Percentiles rank a stretch among this genome's conserved stretches.
These are phyloP conservation scores for Stenchaetothrips biformis DNA, from an alignment of 2,888 invertebrate species.

Conservation along the genomic window DNA sequence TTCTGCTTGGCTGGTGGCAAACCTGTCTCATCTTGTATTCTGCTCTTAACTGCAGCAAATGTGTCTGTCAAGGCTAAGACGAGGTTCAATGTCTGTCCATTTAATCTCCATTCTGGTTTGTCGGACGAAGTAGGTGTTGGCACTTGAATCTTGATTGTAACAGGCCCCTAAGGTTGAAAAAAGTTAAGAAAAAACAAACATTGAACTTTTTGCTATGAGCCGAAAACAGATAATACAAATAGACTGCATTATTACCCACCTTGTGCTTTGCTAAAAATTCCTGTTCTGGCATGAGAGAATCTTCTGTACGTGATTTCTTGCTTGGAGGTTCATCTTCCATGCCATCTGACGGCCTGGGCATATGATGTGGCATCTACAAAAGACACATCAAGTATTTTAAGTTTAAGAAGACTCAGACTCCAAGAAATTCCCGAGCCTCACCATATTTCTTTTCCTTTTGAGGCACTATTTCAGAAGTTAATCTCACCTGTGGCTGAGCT, in stretches of 20 bases:
- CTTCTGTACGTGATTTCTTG: conserved; percentile 88
- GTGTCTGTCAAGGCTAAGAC: conserved; percentile 70
- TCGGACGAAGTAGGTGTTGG: conserved; percentile 78
- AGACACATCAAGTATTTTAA: not conserved
- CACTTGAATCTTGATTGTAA: conserved; percentile 73
- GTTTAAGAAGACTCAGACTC: conserved; percentile 6
- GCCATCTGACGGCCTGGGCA: conserved; percentile 37
- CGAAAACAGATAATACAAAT: conserved; percentile 20
- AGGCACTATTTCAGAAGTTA: conserved; percentile 30
- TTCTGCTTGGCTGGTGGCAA: conserved; percentile 98
- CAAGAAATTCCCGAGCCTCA: conserved; percentile 27
- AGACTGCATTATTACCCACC: conserved; percentile 44
- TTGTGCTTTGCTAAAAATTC: conserved; percentile 68
- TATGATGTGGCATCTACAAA: conserved; percentile 43
- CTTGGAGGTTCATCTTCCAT: conserved; percentile 77
- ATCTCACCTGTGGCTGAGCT: conserved; percentile 43
- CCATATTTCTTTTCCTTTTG: conserved; percentile 38
- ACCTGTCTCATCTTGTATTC: conserved; percentile 77
- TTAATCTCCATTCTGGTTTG: conserved; percentile 91
- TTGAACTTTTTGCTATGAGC: conserved; percentile 33
- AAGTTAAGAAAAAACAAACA: conserved; percentile 29
- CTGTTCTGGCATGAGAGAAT: conserved; percentile 84
- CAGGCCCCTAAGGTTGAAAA: conserved; percentile 56
- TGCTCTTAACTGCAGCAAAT: conserved; percentile 81
- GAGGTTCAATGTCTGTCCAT: conserved; percentile 79